Evolutionary conservation across 2,888 invertebrate genomes (phyloP).

Genomic region (Leptinotarsa tumamoca): DNA sequence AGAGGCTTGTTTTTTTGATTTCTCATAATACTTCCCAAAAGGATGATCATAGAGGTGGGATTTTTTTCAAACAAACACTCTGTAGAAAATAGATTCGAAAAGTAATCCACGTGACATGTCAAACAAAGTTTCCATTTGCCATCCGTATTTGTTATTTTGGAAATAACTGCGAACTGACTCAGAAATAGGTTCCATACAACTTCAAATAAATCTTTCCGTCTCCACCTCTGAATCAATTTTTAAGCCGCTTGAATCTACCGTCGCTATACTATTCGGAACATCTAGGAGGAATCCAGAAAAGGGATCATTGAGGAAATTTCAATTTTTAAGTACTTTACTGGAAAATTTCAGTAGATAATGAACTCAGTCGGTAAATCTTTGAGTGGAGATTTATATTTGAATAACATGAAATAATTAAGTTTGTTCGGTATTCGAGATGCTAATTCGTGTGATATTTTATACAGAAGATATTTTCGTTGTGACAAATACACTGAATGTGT

Average conservation of each 20-base stretch:
- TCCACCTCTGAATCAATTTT: not conserved
- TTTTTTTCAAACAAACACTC: too few species aligned
- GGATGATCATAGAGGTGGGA: too few species aligned
- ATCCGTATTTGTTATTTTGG: too few species aligned
- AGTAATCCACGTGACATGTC: too few species aligned
- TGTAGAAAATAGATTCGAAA: too few species aligned
- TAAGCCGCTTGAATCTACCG: not conserved
- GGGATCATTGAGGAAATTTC: slow-evolving; percentile 54
- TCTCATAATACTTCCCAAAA: too few species aligned
- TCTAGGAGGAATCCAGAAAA: slow-evolving; percentile 36
- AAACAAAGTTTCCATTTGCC: too few species aligned
- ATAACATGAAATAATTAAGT: not conserved
- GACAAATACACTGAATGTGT: too few species aligned
- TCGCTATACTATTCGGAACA: not conserved
- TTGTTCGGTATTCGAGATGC: not conserved
- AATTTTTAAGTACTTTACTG: slow-evolving; percentile 55
- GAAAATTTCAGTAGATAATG: slow-evolving; percentile 38
- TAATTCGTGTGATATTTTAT: not conserved
- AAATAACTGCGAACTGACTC: too few species aligned
- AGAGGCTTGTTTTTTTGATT: too few species aligned
- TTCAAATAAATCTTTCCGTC: not conserved
- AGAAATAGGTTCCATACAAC: too few species aligned
- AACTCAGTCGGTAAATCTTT: slow-evolving; percentile 45
- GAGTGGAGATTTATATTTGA: slow-evolving; percentile 42
- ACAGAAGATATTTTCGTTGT: too few species aligned